These are phyloP conservation scores for Miniopterus natalensis DNA, from an alignment of 2,113 vertebrate genomes.

Conservation along the genomic window DNA sequence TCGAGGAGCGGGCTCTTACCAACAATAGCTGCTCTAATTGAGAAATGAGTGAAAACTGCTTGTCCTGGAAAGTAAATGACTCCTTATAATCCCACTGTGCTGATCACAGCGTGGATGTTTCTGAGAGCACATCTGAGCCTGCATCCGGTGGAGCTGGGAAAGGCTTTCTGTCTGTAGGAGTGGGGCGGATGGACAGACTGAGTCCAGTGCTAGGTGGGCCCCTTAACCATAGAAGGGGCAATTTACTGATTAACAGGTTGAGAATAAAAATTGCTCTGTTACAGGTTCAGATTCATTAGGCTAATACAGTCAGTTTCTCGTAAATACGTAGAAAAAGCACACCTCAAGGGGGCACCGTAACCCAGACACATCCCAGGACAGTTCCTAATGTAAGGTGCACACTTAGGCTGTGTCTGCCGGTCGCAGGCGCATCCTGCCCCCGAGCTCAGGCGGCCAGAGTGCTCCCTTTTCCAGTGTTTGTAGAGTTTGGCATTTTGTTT, in stretches of 20 bases:
- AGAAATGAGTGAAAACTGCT: not conserved
- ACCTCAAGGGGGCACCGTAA: not conserved
- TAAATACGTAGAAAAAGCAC: conserved; percentile 39
- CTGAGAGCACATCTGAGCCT: too few species aligned
- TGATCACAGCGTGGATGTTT: not conserved
- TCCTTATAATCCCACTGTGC: not conserved
- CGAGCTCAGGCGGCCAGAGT: conserved; percentile 63
- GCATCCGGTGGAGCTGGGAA: not conserved
- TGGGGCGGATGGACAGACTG: not conserved
- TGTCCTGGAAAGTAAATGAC: not conserved
- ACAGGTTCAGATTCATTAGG: conserved; percentile 51
- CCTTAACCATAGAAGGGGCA: not conserved
- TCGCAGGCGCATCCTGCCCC: not conserved
- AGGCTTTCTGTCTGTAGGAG: not conserved
- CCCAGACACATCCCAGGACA: not conserved
- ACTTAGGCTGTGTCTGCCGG: not conserved
- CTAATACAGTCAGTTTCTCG: conserved; percentile 70
- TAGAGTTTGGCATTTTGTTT: conserved; percentile 68
- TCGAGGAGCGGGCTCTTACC: too few species aligned
- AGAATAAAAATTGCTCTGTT: conserved; percentile 65
- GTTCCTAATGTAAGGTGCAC: not conserved
- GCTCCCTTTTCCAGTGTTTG: conserved; percentile 71
- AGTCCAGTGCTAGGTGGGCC: not conserved
- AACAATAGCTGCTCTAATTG: not conserved
- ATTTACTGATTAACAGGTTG: not conserved